Base-by-base conservation (phyloP, 2,797 vertebrate species). In the Jordanella pulchra region DNA sequence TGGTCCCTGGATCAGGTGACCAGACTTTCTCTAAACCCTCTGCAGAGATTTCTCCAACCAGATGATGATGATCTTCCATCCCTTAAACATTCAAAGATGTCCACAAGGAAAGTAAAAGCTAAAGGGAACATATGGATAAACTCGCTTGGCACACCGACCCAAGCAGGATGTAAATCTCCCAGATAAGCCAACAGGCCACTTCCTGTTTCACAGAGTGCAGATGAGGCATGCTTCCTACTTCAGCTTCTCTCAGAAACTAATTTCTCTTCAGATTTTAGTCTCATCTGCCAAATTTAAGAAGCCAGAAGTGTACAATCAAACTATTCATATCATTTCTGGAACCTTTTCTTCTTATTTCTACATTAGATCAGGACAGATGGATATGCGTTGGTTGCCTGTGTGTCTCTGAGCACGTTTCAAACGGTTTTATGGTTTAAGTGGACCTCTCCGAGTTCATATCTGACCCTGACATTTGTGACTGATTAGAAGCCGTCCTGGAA, bases 1-100 rank as follows among this genome's bases (percentile, higher is more conserved):
- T 67, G 70, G 12, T 72, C 58, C 9, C 1, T 63, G 77, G 84
- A 89, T 93, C 90, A 86, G 86, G 84, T 92, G 89, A 92, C 89
- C 72, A 74, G 78, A 30, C 60, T 54, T 60, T 63, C 73, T 79
- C 73, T 76, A 83, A 75, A 74, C 15, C 61, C 67, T 70, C 72
- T 68, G 75, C 81, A 73, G 77, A 81, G 67, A 65, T 78, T 77
- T 80, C 75, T 82, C 71, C 35, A 67, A 69, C 74, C 77, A 84
- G 73, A 87, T 76, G 75, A 81, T 72, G 35, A 63, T 63, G 13
- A 73, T 66, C 44, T 30, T 81, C 74, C 83, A 82, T 77, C 71
- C 71, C 45, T 50, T 63, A 42, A 47, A 47, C 54, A 23, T 18
- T n/a, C 39, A 55, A 75, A 67, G 47, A 72, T 18, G 39, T 14